These are phyloP conservation scores for Platysteira castanea DNA, from an alignment of 2,113 vertebrate genomes.

Conservation along the genomic window DNA sequence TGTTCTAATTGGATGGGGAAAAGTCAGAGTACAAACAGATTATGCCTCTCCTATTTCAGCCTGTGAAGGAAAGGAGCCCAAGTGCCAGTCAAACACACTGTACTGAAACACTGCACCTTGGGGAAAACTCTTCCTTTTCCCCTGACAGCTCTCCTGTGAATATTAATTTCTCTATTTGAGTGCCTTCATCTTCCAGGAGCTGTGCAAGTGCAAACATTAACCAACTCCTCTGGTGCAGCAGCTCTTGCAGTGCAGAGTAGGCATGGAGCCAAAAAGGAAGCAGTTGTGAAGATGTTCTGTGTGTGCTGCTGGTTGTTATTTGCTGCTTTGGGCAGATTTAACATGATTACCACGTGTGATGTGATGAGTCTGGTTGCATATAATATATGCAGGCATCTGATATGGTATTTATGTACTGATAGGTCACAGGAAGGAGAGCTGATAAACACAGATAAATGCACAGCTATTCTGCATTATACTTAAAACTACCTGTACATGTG, in stretches of 20 bases:
- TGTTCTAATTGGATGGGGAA: not conserved
- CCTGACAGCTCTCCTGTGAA: not conserved
- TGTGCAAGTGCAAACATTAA: slow-evolving; percentile 24
- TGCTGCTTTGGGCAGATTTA: slow-evolving; percentile 9
- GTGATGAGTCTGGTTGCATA: not conserved
- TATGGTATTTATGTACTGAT: not conserved
- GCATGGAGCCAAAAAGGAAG: not conserved
- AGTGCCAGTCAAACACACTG: not conserved
- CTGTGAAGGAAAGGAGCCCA: not conserved
- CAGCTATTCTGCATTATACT: not conserved
- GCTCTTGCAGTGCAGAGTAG: not conserved
- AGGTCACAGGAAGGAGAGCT: not conserved
- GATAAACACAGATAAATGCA: not conserved
- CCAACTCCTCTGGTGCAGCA: not conserved
- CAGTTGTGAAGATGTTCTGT: not conserved
- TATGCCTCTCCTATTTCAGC: not conserved
- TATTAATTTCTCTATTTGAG: not conserved
- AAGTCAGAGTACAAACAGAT: not conserved
- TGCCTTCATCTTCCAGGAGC: not conserved
- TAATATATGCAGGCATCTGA: not conserved
- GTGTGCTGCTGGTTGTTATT: not conserved
- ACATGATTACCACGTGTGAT: not conserved
- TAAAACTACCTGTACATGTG: not conserved
- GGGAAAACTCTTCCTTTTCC: slow-evolving; percentile 6
- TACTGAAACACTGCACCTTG: not conserved